Evolutionary conservation across 2,888 invertebrate genomes (phyloP).

Genomic region (Philaethria dido): DNA sequence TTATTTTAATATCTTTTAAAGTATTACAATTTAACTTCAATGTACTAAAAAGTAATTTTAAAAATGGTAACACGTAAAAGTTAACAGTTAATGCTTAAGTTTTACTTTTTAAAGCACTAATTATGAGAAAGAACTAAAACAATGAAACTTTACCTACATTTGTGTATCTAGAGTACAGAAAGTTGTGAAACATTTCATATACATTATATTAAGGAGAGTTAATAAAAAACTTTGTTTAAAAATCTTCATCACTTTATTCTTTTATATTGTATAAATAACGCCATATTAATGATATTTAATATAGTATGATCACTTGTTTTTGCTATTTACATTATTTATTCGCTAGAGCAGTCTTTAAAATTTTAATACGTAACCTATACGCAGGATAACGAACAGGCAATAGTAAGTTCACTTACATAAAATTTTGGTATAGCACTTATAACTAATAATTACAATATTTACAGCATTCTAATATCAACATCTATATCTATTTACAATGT

Average conservation of each 20-base stretch:
- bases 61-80: conserved; percentile 3
- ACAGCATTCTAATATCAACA: conserved; percentile 69
- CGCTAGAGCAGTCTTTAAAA: conserved; percentile 85
- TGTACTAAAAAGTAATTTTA: neutral
- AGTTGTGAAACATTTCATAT: conserved; percentile 9
- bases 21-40: neutral
- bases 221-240: conserved; percentile 71
- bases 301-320: conserved; percentile 82
- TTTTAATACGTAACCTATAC: conserved; percentile 80
- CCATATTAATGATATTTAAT: conserved; percentile 80
- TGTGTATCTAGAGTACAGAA: conserved; percentile 9
- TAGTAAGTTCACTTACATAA: conserved; percentile 79
- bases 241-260: conserved; percentile 77
- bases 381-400: conserved; percentile 82
- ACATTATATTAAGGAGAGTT: conserved; percentile 26
- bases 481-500: conserved; percentile 74
- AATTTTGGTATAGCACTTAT: conserved; percentile 82
- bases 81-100: neutral
- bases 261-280: conserved; percentile 81
- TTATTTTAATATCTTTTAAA: neutral
- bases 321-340: conserved; percentile 82
- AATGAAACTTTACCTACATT: conserved; percentile 18
- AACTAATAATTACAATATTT: conserved; percentile 79
- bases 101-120: conserved; percentile 21
- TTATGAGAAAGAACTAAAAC: conserved; percentile 19